phyloP scores from a whole-genome alignment of 2,113 vertebrate species.

The Limanda limanda region DNA sequence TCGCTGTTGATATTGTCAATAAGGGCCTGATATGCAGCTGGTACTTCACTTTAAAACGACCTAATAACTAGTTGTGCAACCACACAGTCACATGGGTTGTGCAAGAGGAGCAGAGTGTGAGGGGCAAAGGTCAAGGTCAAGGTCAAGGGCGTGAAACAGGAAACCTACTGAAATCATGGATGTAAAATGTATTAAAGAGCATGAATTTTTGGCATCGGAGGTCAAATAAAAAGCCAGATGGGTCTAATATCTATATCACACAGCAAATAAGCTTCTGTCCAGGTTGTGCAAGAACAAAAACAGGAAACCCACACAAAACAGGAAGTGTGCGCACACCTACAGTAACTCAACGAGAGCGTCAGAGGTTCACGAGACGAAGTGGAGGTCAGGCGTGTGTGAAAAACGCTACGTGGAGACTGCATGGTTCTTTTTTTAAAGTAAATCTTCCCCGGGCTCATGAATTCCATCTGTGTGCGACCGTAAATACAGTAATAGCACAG shows the following conservation, averaged over 20 bases:
- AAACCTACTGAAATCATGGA: neutral
- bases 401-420: neutral
- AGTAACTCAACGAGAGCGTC: neutral
- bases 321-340: slow-evolving; percentile 56
- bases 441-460: too few species aligned
- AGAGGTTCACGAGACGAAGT: slow-evolving; percentile 20
- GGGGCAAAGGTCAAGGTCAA: slow-evolving; percentile 19
- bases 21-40: slow-evolving; percentile 48
- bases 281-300: slow-evolving; percentile 68
- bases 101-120: neutral
- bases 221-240: neutral
- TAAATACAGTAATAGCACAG: slow-evolving; percentile 31
- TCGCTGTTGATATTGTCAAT: slow-evolving; percentile 69
- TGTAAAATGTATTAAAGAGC: neutral
- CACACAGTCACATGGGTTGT: neutral
- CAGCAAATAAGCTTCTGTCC: slow-evolving; percentile 38
- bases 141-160: neutral
- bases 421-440: too few species aligned
- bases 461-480: neutral
- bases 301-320: slow-evolving; percentile 77
- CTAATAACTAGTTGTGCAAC: slow-evolving; percentile 15
- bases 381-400: slow-evolving; percentile 55
- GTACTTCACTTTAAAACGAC: neutral
- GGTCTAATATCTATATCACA: slow-evolving; percentile 31
- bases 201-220: too few species aligned